Base-by-base conservation (phyloP, 2,797 vertebrate species). In the Phataginus tricuspis region DNA sequence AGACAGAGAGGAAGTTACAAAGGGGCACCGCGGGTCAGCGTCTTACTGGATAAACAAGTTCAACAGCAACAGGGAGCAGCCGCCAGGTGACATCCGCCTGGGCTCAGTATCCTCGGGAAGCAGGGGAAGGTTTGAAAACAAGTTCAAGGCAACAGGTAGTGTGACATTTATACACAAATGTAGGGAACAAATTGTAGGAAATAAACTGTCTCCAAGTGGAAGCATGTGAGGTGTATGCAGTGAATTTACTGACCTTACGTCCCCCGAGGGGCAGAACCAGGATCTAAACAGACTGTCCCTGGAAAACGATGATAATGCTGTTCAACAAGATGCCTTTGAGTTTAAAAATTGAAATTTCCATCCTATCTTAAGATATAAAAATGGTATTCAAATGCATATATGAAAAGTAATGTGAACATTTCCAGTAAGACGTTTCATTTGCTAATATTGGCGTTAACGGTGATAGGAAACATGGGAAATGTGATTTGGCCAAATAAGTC, bases 1-100 rank as follows among this genome's bases (percentile, higher is more conserved):
- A 96, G 96, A 96, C 79, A 97, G 49, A 96, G 96, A 98, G 90
- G 93, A 96, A 86, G 72, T 42, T 19, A 27, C 72, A 96, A 95
- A 90, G 72, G 96, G 96, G 69, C 80, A 53, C 95, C 90, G 25
- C 97, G 91, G 18, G 61, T 66, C 64, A 97, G 53, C 59, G 82
- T 87, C 86, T 72, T 97, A 91, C 64, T 91, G 91, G 87, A 98
- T 66, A 94, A 87, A 34, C 93, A 94, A 86, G 31, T 86, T 96
- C 95, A 97, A 90, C 11, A 95, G 78, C 83, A 96, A 83, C 37
- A 12, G 25, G 83, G 84, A 71, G 34, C 37, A 77, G 72, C 79
- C 95, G 74, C 25, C 3, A 95, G 93, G 84, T 6, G 61, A 63
- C 69, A 86, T 45, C 93, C 82, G 72, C 55, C 80, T 57, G 1